Conservation (phyloP, 2,113 vertebrate species). For the Sander vitreus region DNA sequence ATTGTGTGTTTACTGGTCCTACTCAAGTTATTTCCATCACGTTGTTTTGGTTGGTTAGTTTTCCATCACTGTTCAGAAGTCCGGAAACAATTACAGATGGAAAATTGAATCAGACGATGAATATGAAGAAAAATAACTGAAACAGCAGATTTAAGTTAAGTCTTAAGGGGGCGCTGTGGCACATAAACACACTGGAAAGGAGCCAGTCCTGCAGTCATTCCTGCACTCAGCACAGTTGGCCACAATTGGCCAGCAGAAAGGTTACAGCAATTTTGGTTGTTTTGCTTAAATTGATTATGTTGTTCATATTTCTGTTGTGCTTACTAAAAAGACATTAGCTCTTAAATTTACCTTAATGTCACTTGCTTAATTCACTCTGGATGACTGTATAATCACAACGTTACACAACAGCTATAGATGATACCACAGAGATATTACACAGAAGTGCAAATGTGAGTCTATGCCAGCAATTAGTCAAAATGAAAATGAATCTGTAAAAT, state of each 20-base stretch:
- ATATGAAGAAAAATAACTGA: conserved; percentile 11
- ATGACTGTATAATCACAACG: background rate
- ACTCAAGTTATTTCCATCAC: conserved; percentile 24
- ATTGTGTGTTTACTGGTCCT: background rate
- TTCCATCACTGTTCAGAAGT: background rate
- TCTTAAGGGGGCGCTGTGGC: background rate
- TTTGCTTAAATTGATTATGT: conserved; percentile 1
- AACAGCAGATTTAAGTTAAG: background rate
- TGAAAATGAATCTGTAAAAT: conserved; percentile 4
- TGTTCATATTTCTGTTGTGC: background rate
- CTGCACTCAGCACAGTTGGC: background rate
- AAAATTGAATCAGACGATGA: conserved; percentile 24
- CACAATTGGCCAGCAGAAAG: background rate
- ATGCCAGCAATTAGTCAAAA: conserved; percentile 20
- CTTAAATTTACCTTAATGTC: too few relatives aligned
- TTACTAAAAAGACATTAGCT: background rate
- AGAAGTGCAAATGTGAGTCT: background rate
- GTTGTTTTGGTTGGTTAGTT: conserved; percentile 25
- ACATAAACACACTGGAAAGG: background rate
- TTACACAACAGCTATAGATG: background rate
- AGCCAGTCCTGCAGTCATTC: background rate
- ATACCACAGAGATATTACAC: background rate
- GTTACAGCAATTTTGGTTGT: background rate
- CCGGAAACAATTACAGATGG: background rate
- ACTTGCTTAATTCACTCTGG: background rate